phyloP scores from a whole-genome alignment of 1,140 invertebrate genomes.

The Amphibalanus amphitrite region DNA sequence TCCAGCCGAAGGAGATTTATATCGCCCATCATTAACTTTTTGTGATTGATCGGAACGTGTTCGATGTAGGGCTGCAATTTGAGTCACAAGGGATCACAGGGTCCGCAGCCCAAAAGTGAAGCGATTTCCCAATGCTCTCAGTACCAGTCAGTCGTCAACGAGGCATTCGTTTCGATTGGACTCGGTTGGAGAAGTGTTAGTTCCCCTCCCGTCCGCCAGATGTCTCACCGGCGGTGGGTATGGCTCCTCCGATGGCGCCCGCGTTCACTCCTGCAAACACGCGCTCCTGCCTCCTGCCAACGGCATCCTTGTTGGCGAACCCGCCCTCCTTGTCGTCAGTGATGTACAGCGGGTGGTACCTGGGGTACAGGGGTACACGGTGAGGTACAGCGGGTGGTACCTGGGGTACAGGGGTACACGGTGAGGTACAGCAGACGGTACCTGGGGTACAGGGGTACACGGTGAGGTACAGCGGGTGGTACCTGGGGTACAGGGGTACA shows the following conservation, averaged over 20 bases:
- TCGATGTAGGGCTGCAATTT: not conserved
- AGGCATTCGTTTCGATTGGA: not conserved
- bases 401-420: too few relatives aligned
- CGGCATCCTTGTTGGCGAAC: slow-evolving; percentile 50
- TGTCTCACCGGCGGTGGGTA: slow-evolving; percentile 48
- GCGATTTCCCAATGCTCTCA: not conserved
- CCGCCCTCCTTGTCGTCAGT: slow-evolving; percentile 68
- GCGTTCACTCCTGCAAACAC: slow-evolving; percentile 64
- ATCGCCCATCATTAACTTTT: too few relatives aligned
- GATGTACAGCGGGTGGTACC: slow-evolving; percentile 88
- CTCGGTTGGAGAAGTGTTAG: not conserved
- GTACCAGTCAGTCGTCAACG: not conserved
- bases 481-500: too few relatives aligned
- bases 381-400: too few relatives aligned
- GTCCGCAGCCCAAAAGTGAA: not conserved
- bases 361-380: slow-evolving; percentile 19
- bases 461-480: too few relatives aligned
- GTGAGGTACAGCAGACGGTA: too few relatives aligned
- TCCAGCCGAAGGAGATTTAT: too few relatives aligned
- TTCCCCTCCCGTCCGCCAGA: too few relatives aligned
- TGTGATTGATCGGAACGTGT: not conserved
- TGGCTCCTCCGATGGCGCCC: slow-evolving; percentile 48
- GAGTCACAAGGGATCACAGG: not conserved
- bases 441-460: too few relatives aligned
- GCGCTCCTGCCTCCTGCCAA: slow-evolving; percentile 44